Percentiles rank a stretch among this genome's conserved stretches.
Evolutionary conservation across 2,797 vertebrate species (phyloP).

Genomic region (Phrynocephalus vlangalii): DNA sequence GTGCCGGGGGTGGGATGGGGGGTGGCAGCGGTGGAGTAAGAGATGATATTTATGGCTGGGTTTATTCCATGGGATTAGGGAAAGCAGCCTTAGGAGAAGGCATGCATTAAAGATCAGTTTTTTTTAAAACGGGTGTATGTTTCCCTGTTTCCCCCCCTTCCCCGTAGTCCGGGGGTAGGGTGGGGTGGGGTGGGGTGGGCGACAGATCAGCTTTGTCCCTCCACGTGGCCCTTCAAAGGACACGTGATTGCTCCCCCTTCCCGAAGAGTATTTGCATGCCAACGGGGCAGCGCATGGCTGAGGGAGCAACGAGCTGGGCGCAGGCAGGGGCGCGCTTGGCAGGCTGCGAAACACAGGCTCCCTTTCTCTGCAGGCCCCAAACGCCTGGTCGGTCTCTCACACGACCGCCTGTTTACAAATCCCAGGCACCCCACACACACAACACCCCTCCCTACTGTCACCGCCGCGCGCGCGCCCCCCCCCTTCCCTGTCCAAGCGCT

Average conservation of each 20-base stretch:
- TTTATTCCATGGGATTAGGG: slow-evolving; percentile 94
- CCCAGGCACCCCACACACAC: slow-evolving; percentile 80
- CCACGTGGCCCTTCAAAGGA: slow-evolving; percentile 95
- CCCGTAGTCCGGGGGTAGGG: slow-evolving; percentile 77
- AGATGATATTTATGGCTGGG: slow-evolving; percentile 85
- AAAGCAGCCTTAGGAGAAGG: slow-evolving; percentile 78
- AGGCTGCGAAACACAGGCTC: slow-evolving; percentile 76
- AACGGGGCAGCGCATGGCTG: slow-evolving; percentile 75
- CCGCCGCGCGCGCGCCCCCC: slow-evolving; percentile 74
- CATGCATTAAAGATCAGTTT: slow-evolving; percentile 92
- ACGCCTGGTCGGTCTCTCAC: slow-evolving; percentile 86
- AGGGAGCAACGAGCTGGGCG: slow-evolving; percentile 79
- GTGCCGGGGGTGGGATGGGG: too few relatives aligned
- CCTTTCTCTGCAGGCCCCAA: slow-evolving; percentile 77
- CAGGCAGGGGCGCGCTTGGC: slow-evolving; percentile 83
- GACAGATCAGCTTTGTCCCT: slow-evolving; percentile 93
- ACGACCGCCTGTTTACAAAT: slow-evolving; percentile 89
- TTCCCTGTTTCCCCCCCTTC: slow-evolving; percentile 50
- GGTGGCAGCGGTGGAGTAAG: slow-evolving; percentile 68
- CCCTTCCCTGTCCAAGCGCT: slow-evolving; percentile 83
- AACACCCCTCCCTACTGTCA: slow-evolving; percentile 77
- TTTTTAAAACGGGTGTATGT: slow-evolving; percentile 82
- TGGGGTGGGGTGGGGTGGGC: slow-evolving; percentile 81
- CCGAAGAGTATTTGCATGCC: slow-evolving; percentile 87
- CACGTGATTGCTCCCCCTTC: slow-evolving; percentile 86